Base-by-base conservation (phyloP, 2,113 vertebrate genomes). In the Charina bottae region DNA sequence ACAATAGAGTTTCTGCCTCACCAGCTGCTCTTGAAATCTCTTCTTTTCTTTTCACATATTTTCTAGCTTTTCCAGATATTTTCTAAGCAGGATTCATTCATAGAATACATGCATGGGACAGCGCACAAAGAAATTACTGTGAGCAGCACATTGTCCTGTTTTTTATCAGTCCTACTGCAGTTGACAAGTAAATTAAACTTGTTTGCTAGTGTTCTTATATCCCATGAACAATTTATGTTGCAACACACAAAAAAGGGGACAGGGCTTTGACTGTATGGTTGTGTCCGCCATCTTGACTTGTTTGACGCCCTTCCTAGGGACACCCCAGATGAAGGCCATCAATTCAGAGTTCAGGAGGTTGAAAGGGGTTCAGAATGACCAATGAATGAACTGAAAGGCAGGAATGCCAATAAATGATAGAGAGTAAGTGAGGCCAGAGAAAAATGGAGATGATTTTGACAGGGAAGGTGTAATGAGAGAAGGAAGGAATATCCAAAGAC, bases 21-120 rank as follows among this genome's bases (percentile, higher is more conserved):
- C 28, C 60, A 62, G 23, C 64, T 88, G 89, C 23, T 33, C 17
- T 90, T 55, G 23, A 55, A 87, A 59, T 1, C 19, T 11, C 2
- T 33, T 89, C 23, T 86, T 6, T 42, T 87, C 21, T 42, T n/a
- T 87, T 56, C 6, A 2, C 33, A 0, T 60, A n/a, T 91, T 60
- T 83, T 37, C 28, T 72, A 0, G 62, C 87, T 83, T 28, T 89
- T 88, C 84, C 2, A 3, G 12, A 17, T 58, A 58, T 0, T 42
- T 85, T 21, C 2, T 21, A 93, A 68, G 84, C 0, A 72, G 33
- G 72, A 89, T 19, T 86, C 68, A 42, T 49, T 7, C 13, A 87
- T 0, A 0, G 84, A 91, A 58, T 17, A 0, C 5, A 83, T 1
- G 85, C 0, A 42, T 21, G 11, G 93, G 42, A 4, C 6, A 0